Conservation (phyloP, 2,797 vertebrate species). For the Pangasius larnaudii region DNA sequence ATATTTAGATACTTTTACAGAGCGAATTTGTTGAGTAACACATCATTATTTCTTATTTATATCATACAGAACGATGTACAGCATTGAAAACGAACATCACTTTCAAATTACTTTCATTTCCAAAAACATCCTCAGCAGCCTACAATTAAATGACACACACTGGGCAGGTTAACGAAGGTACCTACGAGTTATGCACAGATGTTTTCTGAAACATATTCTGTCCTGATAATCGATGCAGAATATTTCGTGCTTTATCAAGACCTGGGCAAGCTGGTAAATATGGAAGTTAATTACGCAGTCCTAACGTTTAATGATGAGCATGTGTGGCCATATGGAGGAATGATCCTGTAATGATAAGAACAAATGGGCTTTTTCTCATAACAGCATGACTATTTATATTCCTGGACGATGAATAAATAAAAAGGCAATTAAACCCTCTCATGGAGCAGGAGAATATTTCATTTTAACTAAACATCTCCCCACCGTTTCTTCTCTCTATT, state of each 20-base stretch:
- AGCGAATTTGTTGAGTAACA: background rate
- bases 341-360: conserved; percentile 49
- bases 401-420: conserved; percentile 37
- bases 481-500: background rate
- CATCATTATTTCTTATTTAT: background rate
- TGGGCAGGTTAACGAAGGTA: background rate
- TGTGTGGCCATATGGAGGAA: conserved; percentile 53
- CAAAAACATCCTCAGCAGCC: background rate
- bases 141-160: background rate
- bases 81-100: too few relatives aligned
- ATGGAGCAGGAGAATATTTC: conserved; percentile 27
- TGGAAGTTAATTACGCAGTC: conserved; percentile 46
- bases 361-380: conserved; percentile 34
- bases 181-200: conserved; percentile 2
- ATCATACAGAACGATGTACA: background rate
- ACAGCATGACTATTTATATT: conserved; percentile 40
- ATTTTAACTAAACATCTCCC: conserved; percentile 17
- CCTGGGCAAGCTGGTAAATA: conserved; percentile 30
- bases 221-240: conserved; percentile 38
- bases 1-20: background rate
- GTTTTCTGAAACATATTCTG: conserved; percentile 35
- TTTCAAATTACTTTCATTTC: background rate
- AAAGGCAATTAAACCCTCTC: conserved; percentile 33
- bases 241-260: conserved; percentile 40
- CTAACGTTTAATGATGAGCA: conserved; percentile 47